A percentile compares a stretch with the other conserved stretches of the same genome.
phyloP scores from a whole-genome alignment of 2,888 invertebrate genomes.

The Rhagonycha fulva region DNA sequence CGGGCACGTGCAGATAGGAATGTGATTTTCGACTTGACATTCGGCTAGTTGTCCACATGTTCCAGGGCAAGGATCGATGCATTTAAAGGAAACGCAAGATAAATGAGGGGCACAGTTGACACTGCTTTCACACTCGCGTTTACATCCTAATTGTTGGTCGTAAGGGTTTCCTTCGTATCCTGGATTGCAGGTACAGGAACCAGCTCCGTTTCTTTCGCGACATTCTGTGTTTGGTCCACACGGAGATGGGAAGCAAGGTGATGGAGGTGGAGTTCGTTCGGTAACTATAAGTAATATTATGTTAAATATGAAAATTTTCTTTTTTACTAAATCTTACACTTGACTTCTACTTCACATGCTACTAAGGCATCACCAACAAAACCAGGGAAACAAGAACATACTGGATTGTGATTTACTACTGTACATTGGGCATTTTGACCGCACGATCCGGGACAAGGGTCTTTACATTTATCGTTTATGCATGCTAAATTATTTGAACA shows the following conservation, averaged over 20 bases:
- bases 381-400: constrained; percentile 82
- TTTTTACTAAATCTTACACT: constrained; percentile 47
- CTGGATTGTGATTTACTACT: constrained; percentile 81
- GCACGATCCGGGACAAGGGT: constrained; percentile 82
- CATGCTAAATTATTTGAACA: constrained; percentile 83
- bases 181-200: constrained; percentile 80
- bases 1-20: constrained; percentile 78
- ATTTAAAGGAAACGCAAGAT: constrained; percentile 82
- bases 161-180: constrained; percentile 85
- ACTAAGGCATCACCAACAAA: constrained; percentile 78
- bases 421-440: constrained; percentile 80
- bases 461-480: constrained; percentile 77
- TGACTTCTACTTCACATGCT: constrained; percentile 56
- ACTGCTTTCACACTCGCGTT: constrained; percentile 78
- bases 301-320: not conserved
- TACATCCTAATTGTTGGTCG: constrained; percentile 67
- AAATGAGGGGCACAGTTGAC: constrained; percentile 73
- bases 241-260: constrained; percentile 81
- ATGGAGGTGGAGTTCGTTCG: constrained; percentile 66
- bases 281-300: constrained; percentile 56
- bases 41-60: constrained; percentile 82
- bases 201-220: constrained; percentile 79
- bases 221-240: constrained; percentile 87
- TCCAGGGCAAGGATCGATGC: constrained; percentile 82
- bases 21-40: constrained; percentile 78